Evolutionary conservation across 2,797 vertebrate genomes (phyloP).

Genomic region (Pempheris klunzingeri): DNA sequence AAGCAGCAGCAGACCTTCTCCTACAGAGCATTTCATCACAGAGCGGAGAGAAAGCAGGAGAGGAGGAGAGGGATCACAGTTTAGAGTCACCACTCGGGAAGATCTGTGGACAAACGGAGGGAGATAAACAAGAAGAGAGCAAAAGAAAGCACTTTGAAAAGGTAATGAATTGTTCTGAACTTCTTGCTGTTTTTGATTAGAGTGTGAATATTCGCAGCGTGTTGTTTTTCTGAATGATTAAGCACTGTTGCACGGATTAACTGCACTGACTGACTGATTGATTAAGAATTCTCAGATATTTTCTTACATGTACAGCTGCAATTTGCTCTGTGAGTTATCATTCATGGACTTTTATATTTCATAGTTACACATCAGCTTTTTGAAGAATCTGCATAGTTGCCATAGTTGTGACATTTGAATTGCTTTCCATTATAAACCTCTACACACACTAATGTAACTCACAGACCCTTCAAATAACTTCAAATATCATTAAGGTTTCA

Average conservation of each 20-base stretch:
- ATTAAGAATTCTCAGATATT: neutral
- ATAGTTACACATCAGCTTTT: neutral
- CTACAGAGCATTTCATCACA: constrained; percentile 53
- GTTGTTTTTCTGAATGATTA: constrained; percentile 8
- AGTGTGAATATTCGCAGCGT: neutral
- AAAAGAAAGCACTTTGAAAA: constrained; percentile 33
- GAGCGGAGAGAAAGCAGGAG: constrained; percentile 51
- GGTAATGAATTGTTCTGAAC: constrained; percentile 45
- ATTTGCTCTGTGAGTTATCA: constrained; percentile 8
- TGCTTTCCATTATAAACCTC: neutral
- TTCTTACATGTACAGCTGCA: neutral
- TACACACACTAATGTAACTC: neutral
- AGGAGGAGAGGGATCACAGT: constrained; percentile 63
- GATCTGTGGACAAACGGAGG: constrained; percentile 57
- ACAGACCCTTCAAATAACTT: neutral
- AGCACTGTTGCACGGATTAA: neutral
- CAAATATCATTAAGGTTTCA: neutral
- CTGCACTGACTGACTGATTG: neutral
- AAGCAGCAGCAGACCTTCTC: constrained; percentile 59
- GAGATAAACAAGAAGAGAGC: constrained; percentile 35
- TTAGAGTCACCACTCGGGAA: constrained; percentile 44
- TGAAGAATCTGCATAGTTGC: neutral
- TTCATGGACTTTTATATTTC: neutral
- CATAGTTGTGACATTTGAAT: neutral
- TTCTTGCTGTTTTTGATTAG: constrained; percentile 5